Evolutionary conservation across 2,888 invertebrate species (phyloP).

Genomic region (Drosophila fungiperda): DNA sequence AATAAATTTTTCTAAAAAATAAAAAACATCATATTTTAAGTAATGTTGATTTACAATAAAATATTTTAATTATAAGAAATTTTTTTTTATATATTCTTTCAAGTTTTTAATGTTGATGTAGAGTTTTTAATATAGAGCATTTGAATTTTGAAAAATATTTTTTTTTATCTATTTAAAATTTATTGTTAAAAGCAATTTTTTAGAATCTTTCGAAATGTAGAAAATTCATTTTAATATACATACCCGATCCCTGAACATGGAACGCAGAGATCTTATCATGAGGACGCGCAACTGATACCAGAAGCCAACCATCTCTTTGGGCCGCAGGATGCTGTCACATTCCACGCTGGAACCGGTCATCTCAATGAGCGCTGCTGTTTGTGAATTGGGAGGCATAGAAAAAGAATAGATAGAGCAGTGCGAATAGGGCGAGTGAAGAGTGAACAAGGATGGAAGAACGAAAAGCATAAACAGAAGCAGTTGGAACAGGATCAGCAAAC

Average conservation of each 20-base stretch:
- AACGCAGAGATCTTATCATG: conserved; percentile 85
- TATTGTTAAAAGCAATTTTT: no score
- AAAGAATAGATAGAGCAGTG: conserved; percentile 58
- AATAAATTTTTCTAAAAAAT: no score
- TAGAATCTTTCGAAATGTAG: no score
- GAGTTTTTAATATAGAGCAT: no score
- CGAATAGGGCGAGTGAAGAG: conserved; percentile 13
- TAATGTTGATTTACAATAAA: no score
- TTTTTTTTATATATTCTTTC: no score
- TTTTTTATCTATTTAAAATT: no score
- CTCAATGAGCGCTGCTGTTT: conserved; percentile 67
- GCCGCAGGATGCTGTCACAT: conserved; percentile 39
- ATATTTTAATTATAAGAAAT: no score
- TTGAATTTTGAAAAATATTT: no score
- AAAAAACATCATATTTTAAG: no score
- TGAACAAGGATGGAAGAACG: not conserved
- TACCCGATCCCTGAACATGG: conserved; percentile 85
- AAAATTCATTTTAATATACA: not conserved
- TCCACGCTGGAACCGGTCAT: conserved; percentile 8
- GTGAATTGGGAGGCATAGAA: conserved; percentile 44
- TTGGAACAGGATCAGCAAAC: conserved; percentile 31
- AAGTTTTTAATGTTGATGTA: no score
- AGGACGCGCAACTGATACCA: conserved; percentile 85
- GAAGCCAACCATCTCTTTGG: conserved; percentile 80
- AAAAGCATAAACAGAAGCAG: conserved; percentile 6